phyloP scores from a whole-genome alignment of 2,113 vertebrate genomes.

The Collichthys lucidus region DNA sequence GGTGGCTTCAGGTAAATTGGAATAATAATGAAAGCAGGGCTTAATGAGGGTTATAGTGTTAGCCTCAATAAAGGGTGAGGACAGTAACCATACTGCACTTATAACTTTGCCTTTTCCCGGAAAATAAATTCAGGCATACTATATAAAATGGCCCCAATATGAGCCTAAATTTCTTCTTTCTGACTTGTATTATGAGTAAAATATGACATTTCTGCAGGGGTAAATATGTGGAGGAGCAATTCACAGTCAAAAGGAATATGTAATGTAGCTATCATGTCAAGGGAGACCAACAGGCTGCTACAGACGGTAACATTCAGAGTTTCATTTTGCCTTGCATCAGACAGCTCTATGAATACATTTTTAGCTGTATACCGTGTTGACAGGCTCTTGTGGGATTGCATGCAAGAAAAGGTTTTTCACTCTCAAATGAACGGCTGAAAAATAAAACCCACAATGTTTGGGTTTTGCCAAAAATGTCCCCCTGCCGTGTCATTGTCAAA shows the following conservation, averaged over 20 bases:
- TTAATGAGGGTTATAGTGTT: not conserved
- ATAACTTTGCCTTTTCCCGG: not conserved
- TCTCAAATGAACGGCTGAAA: conserved; percentile 13
- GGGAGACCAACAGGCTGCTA: conserved; percentile 11
- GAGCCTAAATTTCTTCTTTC: not conserved
- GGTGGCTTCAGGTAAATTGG: not conserved
- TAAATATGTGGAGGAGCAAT: not conserved
- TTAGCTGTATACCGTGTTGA: conserved; percentile 20
- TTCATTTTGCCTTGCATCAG: conserved; percentile 18
- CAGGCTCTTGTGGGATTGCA: conserved; percentile 29
- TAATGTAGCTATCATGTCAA: not conserved
- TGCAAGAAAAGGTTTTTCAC: conserved; percentile 14
- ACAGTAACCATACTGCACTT: not conserved
- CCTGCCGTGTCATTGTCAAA: conserved; percentile 48
- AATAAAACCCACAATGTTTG: conserved; percentile 1
- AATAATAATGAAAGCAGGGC: not conserved
- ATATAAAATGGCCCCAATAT: not conserved
- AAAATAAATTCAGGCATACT: not conserved
- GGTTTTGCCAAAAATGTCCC: conserved; percentile 45
- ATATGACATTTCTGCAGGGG: not conserved
- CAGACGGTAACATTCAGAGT: conserved; percentile 14
- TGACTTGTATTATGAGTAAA: not conserved
- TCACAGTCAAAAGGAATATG: not conserved
- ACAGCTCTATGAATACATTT: conserved; percentile 38
- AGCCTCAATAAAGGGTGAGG: not conserved